These are phyloP conservation scores for Climacteris rufus DNA, from an alignment of 2,113 vertebrate genomes.

Conservation along the genomic window DNA sequence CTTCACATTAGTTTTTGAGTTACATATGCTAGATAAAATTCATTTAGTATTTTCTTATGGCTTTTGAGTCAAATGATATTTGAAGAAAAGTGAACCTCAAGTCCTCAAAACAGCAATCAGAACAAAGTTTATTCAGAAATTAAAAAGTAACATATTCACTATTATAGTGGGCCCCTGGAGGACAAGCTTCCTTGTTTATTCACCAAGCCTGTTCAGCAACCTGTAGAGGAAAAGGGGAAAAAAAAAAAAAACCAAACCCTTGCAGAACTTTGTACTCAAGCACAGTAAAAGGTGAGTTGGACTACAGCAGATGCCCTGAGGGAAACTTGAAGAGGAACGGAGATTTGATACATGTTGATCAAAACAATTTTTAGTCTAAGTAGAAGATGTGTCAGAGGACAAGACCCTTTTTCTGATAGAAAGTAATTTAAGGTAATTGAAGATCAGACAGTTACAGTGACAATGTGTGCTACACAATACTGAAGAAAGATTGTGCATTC, in stretches of 20 bases:
- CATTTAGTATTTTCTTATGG: not conserved
- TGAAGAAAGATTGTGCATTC: not conserved
- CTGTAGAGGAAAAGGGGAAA: not conserved
- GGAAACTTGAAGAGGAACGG: not conserved
- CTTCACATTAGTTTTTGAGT: not conserved
- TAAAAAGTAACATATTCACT: not conserved
- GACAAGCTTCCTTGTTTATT: not conserved
- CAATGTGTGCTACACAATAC: not conserved
- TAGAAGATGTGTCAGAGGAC: not conserved
- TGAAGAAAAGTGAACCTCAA: not conserved
- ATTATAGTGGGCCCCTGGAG: not conserved
- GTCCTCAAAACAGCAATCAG: not conserved
- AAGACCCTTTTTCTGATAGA: not conserved
- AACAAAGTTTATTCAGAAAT: not conserved
- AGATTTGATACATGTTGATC: not conserved
- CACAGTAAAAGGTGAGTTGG: not conserved
- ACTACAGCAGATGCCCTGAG: not conserved
- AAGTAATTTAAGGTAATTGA: not conserved
- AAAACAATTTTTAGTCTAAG: not conserved
- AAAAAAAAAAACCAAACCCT: not conserved
- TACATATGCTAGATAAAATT: not conserved
- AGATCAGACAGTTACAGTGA: not conserved
- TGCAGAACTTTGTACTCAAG: not conserved
- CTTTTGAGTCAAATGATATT: not conserved
- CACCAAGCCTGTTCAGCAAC: not conserved